Conservation (phyloP, 1,140 invertebrate genomes). For the Lepidurus arcticus region DNA sequence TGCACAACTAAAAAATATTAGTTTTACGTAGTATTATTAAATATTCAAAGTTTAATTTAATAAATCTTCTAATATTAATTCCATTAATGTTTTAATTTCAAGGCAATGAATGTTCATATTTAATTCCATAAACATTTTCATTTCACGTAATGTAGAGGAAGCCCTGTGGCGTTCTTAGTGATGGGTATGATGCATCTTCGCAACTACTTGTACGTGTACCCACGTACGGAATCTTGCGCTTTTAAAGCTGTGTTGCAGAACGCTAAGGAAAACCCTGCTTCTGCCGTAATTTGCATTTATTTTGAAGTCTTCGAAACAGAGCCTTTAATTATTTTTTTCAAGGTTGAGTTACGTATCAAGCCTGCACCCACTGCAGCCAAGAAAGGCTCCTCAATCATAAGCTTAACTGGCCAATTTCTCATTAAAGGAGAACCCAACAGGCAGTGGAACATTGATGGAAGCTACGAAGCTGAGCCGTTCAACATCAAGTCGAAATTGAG, state of each 20-base stretch:
- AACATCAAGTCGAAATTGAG: slow-evolving; percentile 31
- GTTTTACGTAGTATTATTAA: too few relatives aligned
- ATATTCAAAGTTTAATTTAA: too few relatives aligned
- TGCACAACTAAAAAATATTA: too few relatives aligned
- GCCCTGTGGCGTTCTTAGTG: slow-evolving; percentile 23
- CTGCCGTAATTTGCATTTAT: neutral
- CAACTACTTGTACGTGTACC: slow-evolving; percentile 33
- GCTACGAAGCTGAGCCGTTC: slow-evolving; percentile 24
- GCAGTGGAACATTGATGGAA: slow-evolving; percentile 31
- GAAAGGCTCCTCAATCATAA: slow-evolving; percentile 2
- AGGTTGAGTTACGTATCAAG: slow-evolving; percentile 24
- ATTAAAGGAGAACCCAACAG: slow-evolving; percentile 24
- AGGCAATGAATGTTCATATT: neutral
- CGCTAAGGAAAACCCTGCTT: slow-evolving; percentile 27
- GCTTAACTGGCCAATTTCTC: slow-evolving; percentile 19
- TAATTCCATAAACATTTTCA: neutral
- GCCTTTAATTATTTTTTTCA: neutral
- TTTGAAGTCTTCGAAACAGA: neutral
- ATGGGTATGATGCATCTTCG: slow-evolving; percentile 34
- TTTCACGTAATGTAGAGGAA: neutral
- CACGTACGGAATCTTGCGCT: slow-evolving; percentile 27
- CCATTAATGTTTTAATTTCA: too few relatives aligned
- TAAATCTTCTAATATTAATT: too few relatives aligned
- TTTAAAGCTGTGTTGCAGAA: slow-evolving; percentile 29
- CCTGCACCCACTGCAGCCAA: neutral